phyloP scores from a whole-genome alignment of 2,797 vertebrate species.

The Apogon talboti region DNA sequence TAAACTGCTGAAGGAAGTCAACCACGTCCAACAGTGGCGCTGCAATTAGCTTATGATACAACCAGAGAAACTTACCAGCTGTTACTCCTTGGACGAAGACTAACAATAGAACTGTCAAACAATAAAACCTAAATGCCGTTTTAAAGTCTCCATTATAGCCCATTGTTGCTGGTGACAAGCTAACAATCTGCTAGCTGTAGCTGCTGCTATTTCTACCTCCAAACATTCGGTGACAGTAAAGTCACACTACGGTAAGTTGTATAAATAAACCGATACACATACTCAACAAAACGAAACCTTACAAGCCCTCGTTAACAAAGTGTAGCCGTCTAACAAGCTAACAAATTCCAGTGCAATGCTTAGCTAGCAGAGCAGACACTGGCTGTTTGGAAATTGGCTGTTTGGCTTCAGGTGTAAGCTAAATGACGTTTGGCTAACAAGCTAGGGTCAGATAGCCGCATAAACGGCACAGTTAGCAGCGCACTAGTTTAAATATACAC shows the following conservation, averaged over 20 bases:
- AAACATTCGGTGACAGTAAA: constrained; percentile 59
- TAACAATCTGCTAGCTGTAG: constrained; percentile 69
- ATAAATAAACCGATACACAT: constrained; percentile 22
- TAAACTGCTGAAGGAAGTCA: constrained; percentile 25
- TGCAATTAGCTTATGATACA: neutral
- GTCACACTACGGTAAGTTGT: constrained; percentile 19
- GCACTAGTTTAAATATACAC: neutral
- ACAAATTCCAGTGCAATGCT: constrained; percentile 31
- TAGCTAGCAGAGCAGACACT: constrained; percentile 46
- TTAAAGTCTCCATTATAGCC: constrained; percentile 57
- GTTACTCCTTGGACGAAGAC: constrained; percentile 56
- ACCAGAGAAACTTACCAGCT: constrained; percentile 76
- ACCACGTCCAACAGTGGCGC: too few species aligned
- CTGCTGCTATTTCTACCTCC: constrained; percentile 45
- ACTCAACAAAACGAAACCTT: neutral
- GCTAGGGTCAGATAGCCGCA: constrained; percentile 44
- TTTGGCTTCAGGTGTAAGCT: constrained; percentile 14
- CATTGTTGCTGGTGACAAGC: constrained; percentile 62
- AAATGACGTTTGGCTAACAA: constrained; percentile 57
- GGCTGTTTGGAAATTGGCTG: constrained; percentile 16
- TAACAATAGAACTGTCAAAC: constrained; percentile 65
- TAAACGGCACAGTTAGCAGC: constrained; percentile 10
- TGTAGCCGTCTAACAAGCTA: constrained; percentile 41
- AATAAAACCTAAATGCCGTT: constrained; percentile 49
- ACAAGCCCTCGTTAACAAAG: neutral